Conservation (phyloP, 2,888 invertebrate genomes). For the Agrotis puta region DNA sequence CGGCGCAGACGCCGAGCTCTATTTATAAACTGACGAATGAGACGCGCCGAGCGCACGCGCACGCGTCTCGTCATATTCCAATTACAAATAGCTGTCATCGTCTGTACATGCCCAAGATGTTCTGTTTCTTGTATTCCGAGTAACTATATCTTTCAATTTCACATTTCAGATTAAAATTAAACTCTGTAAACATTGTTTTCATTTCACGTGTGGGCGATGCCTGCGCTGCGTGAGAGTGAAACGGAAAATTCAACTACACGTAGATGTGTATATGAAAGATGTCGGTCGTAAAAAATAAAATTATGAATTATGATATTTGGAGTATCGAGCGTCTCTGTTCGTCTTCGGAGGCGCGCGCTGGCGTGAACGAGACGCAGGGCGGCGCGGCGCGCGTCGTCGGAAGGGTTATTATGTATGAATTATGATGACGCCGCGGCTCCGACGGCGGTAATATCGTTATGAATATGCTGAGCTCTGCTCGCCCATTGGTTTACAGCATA, state of each 20-base stretch:
- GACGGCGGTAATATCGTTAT: slow-evolving; percentile 91
- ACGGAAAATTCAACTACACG: slow-evolving; percentile 75
- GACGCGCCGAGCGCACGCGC: slow-evolving; percentile 89
- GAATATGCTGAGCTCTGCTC: slow-evolving; percentile 89
- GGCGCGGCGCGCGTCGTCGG: slow-evolving; percentile 84
- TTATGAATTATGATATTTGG: slow-evolving; percentile 90
- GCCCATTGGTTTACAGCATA: slow-evolving; percentile 89
- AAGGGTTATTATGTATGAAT: slow-evolving; percentile 92
- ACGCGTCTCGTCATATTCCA: slow-evolving; percentile 90
- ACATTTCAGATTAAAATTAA: slow-evolving; percentile 67
- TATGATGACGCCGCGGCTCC: slow-evolving; percentile 90
- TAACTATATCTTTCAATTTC: slow-evolving; percentile 73
- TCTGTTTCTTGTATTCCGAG: slow-evolving; percentile 77
- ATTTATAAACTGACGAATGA: slow-evolving; percentile 91
- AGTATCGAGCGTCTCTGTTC: slow-evolving; percentile 83
- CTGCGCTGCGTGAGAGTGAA: slow-evolving; percentile 73
- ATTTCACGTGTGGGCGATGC: slow-evolving; percentile 55
- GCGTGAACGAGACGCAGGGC: slow-evolving; percentile 86
- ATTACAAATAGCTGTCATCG: slow-evolving; percentile 90
- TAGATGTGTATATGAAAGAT: slow-evolving; percentile 66
- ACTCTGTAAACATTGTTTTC: slow-evolving; percentile 61
- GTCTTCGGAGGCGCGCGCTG: slow-evolving; percentile 69
- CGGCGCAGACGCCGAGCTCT: slow-evolving; percentile 90
- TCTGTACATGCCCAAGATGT: slow-evolving; percentile 81
- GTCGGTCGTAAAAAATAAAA: slow-evolving; percentile 85